Percentiles rank a stretch among this genome's conserved stretches.
phyloP scores from a whole-genome alignment of 2,113 vertebrate genomes.

The Isichthys henryi region DNA sequence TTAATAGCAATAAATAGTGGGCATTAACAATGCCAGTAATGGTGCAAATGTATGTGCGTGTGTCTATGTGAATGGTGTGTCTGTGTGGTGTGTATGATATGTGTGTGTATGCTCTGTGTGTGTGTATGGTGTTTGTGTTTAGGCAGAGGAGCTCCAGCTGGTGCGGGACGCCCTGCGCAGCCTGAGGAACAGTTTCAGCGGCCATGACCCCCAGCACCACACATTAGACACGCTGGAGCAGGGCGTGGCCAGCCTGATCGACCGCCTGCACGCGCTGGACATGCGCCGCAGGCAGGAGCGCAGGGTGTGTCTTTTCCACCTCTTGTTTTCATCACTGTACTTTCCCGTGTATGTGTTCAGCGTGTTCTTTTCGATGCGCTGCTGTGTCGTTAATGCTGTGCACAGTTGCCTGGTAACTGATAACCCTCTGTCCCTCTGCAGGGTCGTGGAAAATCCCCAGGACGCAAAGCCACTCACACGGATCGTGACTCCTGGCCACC shows the following conservation, averaged over 20 bases:
- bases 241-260: conserved; percentile 85
- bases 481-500: conserved; percentile 75
- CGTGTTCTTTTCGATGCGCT: neutral
- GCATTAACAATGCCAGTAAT: neutral
- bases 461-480: conserved; percentile 58
- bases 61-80: neutral
- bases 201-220: conserved; percentile 91
- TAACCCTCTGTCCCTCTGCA: conserved; percentile 37
- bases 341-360: neutral
- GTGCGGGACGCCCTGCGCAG: conserved; percentile 84
- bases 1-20: too few relatives aligned
- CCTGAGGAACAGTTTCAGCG: conserved; percentile 84
- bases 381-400: neutral
- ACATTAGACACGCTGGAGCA: conserved; percentile 97
- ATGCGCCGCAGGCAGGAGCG: conserved; percentile 62
- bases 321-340: neutral
- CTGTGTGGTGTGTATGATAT: neutral
- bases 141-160: conserved; percentile 85
- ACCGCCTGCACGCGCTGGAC: conserved; percentile 73
- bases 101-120: too few relatives aligned
- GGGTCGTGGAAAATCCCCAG: conserved; percentile 73
- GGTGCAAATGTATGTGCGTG: neutral
- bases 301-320: conserved; percentile 45
- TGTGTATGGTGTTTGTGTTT: conserved; percentile 17
- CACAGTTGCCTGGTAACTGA: neutral